Base-by-base conservation (phyloP, 2,113 vertebrate species). In the Neomonachus schauinslandi region DNA sequence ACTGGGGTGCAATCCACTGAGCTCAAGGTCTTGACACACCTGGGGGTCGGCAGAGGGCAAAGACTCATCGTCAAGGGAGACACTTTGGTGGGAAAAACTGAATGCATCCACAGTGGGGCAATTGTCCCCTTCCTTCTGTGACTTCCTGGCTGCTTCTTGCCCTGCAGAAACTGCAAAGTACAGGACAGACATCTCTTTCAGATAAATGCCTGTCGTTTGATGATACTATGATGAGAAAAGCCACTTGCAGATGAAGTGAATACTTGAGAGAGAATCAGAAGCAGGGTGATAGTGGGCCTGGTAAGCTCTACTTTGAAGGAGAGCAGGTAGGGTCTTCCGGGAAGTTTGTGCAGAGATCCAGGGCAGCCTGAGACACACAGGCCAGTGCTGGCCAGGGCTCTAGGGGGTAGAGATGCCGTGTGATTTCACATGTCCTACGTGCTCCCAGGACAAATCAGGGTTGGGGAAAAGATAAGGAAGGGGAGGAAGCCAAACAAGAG, bases 1-100 rank as follows among this genome's bases (percentile, higher is more conserved):
- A 0, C 0, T 18, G 53, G 7, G 46, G 46, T 11, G 28, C 16
- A 15, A 18, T 13, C 61, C 6, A 31, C 57, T 65, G 31, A 36
- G 49, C 59, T 53, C 42, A 24, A 28, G 67, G 51, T 59, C 88
- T 33, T 42, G 67, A 24, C 49, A 10, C 0, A 9, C 46, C n/a
- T 36, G 0, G 0, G 4, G 26, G 15, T 57, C 51, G 15, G 55
- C 46, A 28, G 51, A 63, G 53, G 39, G 19, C 42, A 19, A 63
- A 69, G 36, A 55, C 36, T 79, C 28, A 1, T 5, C 11, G 42
- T 49, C 15, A 80, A 42, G 36, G 69, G 65, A 97, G 51, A 53
- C 19, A 33, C 42, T 31, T 42, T 39, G 24, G 63, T 55, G 11
- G 39, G 74, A 15, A 36, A 57, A 22, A 46, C 12, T 12, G 19